Conservation (phyloP, 2,888 invertebrate genomes). For the Leucophenga montana region DNA sequence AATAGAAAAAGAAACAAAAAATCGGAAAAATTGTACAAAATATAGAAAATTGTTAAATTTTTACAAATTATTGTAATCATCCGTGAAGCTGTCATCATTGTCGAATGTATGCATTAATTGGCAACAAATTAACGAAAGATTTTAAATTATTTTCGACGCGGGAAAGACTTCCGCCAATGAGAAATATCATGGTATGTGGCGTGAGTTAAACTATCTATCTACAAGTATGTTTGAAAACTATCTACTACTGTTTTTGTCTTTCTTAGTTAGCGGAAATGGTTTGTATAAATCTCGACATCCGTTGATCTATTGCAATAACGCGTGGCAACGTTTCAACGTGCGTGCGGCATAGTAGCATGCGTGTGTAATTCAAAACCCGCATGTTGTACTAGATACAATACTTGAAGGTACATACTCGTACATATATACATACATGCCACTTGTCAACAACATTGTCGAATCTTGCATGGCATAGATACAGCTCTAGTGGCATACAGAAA, state of each 20-base stretch:
- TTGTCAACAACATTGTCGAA: conserved; percentile 46
- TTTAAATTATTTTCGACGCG: conserved; percentile 35
- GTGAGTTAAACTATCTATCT: background rate
- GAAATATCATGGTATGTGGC: conserved; percentile 26
- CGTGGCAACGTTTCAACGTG: conserved; percentile 10
- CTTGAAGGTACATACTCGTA: background rate
- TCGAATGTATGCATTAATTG: background rate
- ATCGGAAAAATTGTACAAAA: no score
- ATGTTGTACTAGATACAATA: conserved; percentile 37
- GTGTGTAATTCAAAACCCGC: conserved; percentile 49
- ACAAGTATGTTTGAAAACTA: background rate
- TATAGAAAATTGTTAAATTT: conserved; percentile 11
- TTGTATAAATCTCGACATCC: conserved; percentile 54
- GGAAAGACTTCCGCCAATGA: conserved; percentile 47
- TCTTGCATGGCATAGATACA: background rate
- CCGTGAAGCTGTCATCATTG: no score
- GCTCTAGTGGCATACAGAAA: conserved; percentile 34
- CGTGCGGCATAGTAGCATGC: conserved; percentile 1
- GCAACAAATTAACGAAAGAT: conserved; percentile 31
- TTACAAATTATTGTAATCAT: background rate
- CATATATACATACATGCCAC: no score
- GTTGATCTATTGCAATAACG: conserved; percentile 35
- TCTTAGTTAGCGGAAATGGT: conserved; percentile 16
- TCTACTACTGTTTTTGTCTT: no score
- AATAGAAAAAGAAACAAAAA: conserved; percentile 60